These are phyloP conservation scores for Chymomyza fuscimana DNA, from an alignment of 2,888 invertebrate genomes.

Conservation along the genomic window DNA sequence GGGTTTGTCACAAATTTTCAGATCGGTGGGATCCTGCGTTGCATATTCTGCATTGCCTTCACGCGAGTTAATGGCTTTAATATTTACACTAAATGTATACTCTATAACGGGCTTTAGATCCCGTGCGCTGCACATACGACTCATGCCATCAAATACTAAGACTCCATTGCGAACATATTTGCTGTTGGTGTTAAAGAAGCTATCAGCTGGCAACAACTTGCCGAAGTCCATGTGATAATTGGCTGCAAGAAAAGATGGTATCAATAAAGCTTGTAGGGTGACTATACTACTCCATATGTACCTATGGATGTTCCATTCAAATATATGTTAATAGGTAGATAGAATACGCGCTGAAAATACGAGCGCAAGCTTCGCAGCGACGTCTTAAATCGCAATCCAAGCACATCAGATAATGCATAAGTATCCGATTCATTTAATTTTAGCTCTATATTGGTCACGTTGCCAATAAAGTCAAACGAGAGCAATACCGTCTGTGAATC, in stretches of 20 bases:
- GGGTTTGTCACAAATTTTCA: conserved; percentile 7
- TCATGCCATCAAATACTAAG: conserved; percentile 61
- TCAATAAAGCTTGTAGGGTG: background rate
- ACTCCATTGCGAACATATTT: conserved; percentile 42
- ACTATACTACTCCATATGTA: conserved; percentile 29
- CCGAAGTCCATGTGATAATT: conserved; percentile 68
- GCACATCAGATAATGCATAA: conserved; percentile 79
- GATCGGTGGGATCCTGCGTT: conserved; percentile 10
- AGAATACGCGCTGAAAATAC: conserved; percentile 80
- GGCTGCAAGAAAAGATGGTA: conserved; percentile 43
- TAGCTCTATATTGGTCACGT: conserved; percentile 67
- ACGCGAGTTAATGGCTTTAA: conserved; percentile 48
- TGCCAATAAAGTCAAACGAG: conserved; percentile 76
- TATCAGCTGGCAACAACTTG: conserved; percentile 59
- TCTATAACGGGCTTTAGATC: conserved; percentile 67
- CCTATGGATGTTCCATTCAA: conserved; percentile 77
- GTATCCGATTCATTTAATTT: conserved; percentile 68
- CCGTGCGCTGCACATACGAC: conserved; percentile 44
- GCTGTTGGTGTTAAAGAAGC: conserved; percentile 44
- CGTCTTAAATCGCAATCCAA: conserved; percentile 80
- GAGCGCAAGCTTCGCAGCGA: conserved; percentile 78
- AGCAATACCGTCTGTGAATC: conserved; percentile 38
- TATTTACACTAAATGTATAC: conserved; percentile 60
- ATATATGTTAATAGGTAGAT: conserved; percentile 80
- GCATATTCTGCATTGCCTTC: conserved; percentile 10